Base-by-base conservation (phyloP, 2,888 invertebrate species). In the Siphlonurus alternatus region DNA sequence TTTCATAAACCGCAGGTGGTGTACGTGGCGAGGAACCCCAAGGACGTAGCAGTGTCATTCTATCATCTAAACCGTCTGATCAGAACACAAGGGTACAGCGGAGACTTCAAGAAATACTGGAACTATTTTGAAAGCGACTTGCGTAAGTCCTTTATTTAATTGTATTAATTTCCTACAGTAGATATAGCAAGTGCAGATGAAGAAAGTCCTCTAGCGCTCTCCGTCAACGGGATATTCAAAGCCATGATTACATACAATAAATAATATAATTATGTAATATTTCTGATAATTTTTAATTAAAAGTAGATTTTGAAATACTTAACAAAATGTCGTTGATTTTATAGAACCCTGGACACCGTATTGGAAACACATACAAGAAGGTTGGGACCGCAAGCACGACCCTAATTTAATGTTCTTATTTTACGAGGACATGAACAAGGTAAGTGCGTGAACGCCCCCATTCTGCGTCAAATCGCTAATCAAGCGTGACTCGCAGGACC, bases 351-450 rank as follows among this genome's bases (percentile, higher is more conserved):
- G 86, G 84, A 80, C 85, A 61, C 90, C 90, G 0, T 90, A 84
- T 71, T 90, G 88, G 80, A 83, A 84, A 64, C 91, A 92, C 70
- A 72, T 92, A 1, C 83, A 85, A 71, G 89, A 91, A 77, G 88
- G 87, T 0, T 88, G 88, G 85, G 77, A 80, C 2, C 73, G 81
- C 62, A 79, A 84, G 67, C 70, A 87, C 66, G 77, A 87, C 68
- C 76, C 83, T 1, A 88, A 89, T 73, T 76, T 90, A 66, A 75
- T 89, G 1, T 89, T 89, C 70, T 75, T 91, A 64, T 87, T 87
- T 72, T 92, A 91, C 70, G 92, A 92, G 75, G 86, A 91, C 69
- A 82, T 91, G 75, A 81, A 83, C 63, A 80, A 80, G 75, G 87
- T 86, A 74, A 70, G 67, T 66, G 53, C 10, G 53, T 51, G 53